These are phyloP conservation scores for Protosalanx chinensis DNA, from an alignment of 2,797 vertebrate genomes.

Conservation along the genomic window DNA sequence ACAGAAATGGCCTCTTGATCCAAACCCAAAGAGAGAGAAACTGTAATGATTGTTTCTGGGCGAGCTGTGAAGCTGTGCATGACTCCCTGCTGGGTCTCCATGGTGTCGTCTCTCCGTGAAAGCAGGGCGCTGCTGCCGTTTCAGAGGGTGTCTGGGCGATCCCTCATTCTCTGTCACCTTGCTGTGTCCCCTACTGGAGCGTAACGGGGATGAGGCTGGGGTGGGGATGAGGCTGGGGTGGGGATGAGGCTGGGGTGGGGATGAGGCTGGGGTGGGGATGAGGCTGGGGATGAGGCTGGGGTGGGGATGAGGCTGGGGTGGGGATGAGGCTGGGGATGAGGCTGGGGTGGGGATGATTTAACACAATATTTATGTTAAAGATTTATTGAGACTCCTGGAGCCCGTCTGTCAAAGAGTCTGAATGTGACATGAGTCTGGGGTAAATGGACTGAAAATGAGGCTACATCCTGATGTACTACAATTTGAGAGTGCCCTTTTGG, in stretches of 20 bases:
- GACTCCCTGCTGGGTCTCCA: conserved; percentile 3
- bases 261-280: too few species aligned
- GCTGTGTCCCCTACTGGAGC: conserved; percentile 9
- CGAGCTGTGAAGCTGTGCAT: neutral
- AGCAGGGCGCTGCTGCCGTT: neutral
- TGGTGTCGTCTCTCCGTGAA: too few species aligned
- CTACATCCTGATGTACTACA: neutral
- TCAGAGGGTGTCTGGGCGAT: neutral
- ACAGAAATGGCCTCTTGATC: neutral
- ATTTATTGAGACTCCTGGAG: conserved; percentile 8
- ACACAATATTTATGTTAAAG: conserved; percentile 16
- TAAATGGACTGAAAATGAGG: neutral
- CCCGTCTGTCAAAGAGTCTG: neutral
- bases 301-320: too few species aligned
- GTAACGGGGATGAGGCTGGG: neutral
- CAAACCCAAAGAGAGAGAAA: neutral
- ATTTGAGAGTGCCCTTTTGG: conserved; percentile 1
- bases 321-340: neutral
- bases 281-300: too few species aligned
- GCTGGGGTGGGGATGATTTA: neutral
- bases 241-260: too few species aligned
- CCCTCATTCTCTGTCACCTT: conserved; percentile 10
- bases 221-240: neutral
- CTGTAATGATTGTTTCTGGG: neutral
- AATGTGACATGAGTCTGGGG: neutral